These are phyloP conservation scores for Helarctos malayanus DNA, from an alignment of 2,797 vertebrate species.

Conservation along the genomic window DNA sequence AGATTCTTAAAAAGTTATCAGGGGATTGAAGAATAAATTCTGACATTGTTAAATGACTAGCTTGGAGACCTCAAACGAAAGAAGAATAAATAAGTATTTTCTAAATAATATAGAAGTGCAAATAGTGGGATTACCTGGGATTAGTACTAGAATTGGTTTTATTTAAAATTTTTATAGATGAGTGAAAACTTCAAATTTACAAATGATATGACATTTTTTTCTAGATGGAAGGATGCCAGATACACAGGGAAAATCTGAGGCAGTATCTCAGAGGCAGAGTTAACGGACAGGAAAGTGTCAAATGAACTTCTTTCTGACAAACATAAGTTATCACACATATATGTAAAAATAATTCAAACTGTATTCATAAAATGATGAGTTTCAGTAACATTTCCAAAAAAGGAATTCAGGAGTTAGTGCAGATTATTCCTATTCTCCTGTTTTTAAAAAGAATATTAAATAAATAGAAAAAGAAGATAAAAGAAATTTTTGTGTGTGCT, in stretches of 20 bases:
- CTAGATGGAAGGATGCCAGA: neutral
- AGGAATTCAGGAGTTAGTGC: neutral
- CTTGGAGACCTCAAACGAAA: neutral
- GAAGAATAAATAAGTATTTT: slow-evolving; percentile 16
- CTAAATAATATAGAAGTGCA: neutral
- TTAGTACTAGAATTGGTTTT: neutral
- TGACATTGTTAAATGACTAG: neutral
- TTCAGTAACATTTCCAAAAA: slow-evolving; percentile 31
- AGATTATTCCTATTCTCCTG: neutral
- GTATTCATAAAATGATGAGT: slow-evolving; percentile 30
- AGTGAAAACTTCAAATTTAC: slow-evolving; percentile 35
- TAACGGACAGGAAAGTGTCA: neutral
- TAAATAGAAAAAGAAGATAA: neutral
- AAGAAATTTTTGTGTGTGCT: neutral
- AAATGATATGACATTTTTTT: slow-evolving; percentile 27
- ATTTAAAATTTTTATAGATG: slow-evolving; percentile 44
- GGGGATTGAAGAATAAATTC: neutral
- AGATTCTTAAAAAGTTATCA: neutral
- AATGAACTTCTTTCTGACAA: neutral
- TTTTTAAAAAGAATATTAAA: slow-evolving; percentile 56
- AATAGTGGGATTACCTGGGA: neutral
- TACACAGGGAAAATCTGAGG: neutral
- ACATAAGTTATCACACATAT: neutral
- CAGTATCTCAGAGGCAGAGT: neutral
- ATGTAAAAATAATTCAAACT: slow-evolving; percentile 39